Conservation (phyloP, 1,140 invertebrate genomes). For the Eupristina koningsbergeri region DNA sequence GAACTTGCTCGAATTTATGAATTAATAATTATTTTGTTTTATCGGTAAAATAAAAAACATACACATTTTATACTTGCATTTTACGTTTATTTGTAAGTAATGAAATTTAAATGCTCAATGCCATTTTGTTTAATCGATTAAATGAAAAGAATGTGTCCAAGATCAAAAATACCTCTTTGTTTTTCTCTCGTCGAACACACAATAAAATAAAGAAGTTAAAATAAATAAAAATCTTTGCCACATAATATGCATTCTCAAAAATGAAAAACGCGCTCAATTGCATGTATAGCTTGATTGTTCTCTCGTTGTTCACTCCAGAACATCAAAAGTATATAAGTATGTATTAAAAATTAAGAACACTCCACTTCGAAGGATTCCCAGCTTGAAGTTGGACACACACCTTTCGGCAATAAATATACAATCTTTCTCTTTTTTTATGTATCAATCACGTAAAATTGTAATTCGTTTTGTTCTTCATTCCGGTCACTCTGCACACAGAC, state of each 20-base stretch:
- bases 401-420: slow-evolving; percentile 44
- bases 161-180: not conserved
- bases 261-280: slow-evolving; percentile 28
- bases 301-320: slow-evolving; percentile 51
- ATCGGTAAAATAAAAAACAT: slow-evolving; percentile 7
- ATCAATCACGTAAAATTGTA: slow-evolving; percentile 34
- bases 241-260: not conserved
- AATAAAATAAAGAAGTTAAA: not conserved
- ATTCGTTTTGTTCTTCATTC: slow-evolving; percentile 43
- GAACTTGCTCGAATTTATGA: not conserved
- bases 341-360: slow-evolving; percentile 51
- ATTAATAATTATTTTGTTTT: not conserved
- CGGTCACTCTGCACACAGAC: slow-evolving; percentile 35
- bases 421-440: slow-evolving; percentile 33
- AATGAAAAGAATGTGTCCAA: slow-evolving; percentile 29
- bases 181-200: not conserved
- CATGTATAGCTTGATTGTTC: slow-evolving; percentile 49
- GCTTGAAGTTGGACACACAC: slow-evolving; percentile 46
- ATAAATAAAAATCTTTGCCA: not conserved
- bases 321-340: slow-evolving; percentile 49
- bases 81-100: slow-evolving; percentile 3
- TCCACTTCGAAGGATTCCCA: slow-evolving; percentile 48
- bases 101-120: not conserved
- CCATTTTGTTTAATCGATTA: not conserved
- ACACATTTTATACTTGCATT: not conserved